Evolutionary conservation across 2,113 vertebrate genomes (phyloP), one percentile per base, ranked within the genome.

Genomic region (Strix aluco): DNA sequence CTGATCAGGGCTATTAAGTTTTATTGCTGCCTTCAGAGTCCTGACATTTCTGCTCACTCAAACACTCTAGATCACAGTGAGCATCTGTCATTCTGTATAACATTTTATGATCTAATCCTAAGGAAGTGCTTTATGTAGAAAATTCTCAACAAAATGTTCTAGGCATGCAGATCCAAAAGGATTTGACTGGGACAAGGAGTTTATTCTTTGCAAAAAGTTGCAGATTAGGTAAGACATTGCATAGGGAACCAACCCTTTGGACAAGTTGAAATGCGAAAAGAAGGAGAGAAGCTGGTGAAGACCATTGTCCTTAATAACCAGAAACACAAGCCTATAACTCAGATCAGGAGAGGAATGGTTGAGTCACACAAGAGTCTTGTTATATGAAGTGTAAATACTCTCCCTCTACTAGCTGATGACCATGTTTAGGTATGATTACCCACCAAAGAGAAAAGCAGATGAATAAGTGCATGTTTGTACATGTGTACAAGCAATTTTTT

Each of bases 251-350:
- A 17, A 15, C 5, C 8, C 8, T 8, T 17, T n/a, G 16, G 29
- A 67, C 11, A 15, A 69, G 10, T 0, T 47, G 26, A 75, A 80
- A 51, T 0, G 0, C 20, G 21, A 19, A 69, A 71, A 72, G 10
- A 51, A 63, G 67, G 14, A 52, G 5, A 15, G 13, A 59, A 82
- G 19, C 15, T 63, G 30, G 30, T 25, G 38, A 72, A 21, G 30
- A 44, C 11, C 5, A 1, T 30, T 70, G 27, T 63, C 21, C 15
- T 71, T 13, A 23, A 51, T 17, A 16, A 54, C 9, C 21, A 83
- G 78, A 86, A 78, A 54, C 2, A 13, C 2, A 65, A 29, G 14
- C 12, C 12, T 11, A 1, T 20, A 30, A 47, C 52, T 88, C 70
- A 72, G 36, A 29, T 3, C 19, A 51, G 67, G 15, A 77, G 11